These are phyloP conservation scores for Epistrophella euchroma DNA, from an alignment of 2,888 invertebrate species.

Conservation along the genomic window DNA sequence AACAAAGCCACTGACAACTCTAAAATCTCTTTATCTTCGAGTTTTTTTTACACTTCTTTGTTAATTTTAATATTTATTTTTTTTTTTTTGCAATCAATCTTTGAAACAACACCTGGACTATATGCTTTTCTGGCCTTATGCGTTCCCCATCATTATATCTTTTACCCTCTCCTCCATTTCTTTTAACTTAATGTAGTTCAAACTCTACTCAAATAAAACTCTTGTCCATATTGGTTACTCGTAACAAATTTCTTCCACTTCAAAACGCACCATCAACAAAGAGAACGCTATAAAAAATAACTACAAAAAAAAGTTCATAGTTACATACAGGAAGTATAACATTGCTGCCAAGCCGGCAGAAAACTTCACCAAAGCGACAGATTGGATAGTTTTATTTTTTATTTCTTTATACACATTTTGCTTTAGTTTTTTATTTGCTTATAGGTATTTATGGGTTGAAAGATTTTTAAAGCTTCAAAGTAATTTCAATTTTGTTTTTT, in stretches of 20 bases:
- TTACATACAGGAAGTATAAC: conserved; percentile 66
- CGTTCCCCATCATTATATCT: neutral
- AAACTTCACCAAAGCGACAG: conserved; percentile 53
- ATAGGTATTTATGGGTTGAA: conserved; percentile 39
- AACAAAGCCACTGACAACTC: neutral
- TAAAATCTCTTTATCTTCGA: too few species aligned
- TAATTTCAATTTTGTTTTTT: conserved; percentile 28
- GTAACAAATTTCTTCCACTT: conserved; percentile 59
- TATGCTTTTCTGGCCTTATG: neutral
- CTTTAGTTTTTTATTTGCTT: conserved; percentile 37
- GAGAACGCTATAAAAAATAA: conserved; percentile 41
- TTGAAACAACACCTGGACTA: conserved; percentile 20
- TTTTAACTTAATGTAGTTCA: conserved; percentile 1
- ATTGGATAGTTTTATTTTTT: conserved; percentile 38
- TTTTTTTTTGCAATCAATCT: neutral
- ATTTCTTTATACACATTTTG: neutral
- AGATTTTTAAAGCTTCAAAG: conserved; percentile 35
- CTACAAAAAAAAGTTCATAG: neutral
- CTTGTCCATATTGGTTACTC: conserved; percentile 39
- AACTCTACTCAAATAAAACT: conserved; percentile 43
- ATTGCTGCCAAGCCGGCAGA: conserved; percentile 63
- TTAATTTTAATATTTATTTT: neutral
- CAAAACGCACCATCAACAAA: conserved; percentile 49
- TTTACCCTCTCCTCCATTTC: neutral
- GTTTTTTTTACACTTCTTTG: neutral